Conservation (phyloP, 1,140 invertebrate species). For the Araneus ventricosus region DNA sequence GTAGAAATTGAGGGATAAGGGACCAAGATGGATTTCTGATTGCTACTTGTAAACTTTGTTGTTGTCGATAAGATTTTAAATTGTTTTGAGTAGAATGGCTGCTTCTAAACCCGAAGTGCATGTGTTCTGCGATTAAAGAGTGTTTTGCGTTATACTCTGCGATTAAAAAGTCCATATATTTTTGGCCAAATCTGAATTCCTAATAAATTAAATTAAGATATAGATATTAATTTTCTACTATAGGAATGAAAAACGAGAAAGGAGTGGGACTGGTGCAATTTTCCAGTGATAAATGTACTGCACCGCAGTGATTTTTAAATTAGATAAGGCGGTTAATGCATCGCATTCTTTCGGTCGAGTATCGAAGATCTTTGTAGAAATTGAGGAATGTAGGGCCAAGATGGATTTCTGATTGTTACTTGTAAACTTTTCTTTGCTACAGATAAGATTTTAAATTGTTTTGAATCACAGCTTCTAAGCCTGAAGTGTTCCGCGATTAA, state of each 20-base stretch:
- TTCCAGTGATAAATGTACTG: not conserved
- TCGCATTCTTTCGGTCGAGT: not conserved
- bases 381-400: not conserved
- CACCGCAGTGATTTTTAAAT: not conserved
- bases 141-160: no score
- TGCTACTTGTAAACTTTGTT: not conserved
- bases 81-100: not conserved
- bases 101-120: not conserved
- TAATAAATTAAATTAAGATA: no score
- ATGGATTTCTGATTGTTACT: not conserved
- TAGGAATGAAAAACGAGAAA: conserved; percentile 50
- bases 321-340: conserved; percentile 14
- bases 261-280: not conserved
- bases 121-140: no score
- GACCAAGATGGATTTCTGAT: not conserved
- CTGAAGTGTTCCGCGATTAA: no score
- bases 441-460: not conserved
- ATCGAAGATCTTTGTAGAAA: not conserved
- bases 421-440: not conserved
- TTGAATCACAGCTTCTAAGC: not conserved
- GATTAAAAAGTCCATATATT: no score
- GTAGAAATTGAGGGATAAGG: not conserved
- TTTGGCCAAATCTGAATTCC: no score
- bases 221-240: no score
- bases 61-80: not conserved